Evolutionary conservation across 2,113 vertebrate species (phyloP).

Genomic region (Chloropsis cyanopogon): DNA sequence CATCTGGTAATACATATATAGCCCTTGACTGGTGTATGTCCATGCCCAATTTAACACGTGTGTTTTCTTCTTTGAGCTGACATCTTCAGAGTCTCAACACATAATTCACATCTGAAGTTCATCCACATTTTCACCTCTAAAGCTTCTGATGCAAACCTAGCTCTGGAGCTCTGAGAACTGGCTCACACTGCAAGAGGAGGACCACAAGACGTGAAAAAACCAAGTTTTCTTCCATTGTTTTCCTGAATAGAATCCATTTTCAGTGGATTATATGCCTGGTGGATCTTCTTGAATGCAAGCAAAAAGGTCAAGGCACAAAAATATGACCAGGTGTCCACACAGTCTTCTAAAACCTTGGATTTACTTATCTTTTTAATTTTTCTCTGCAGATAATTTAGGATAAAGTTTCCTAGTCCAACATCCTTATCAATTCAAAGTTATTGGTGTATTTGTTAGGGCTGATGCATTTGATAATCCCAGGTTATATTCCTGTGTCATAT

Average conservation of each 20-base stretch:
- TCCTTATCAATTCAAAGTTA: not conserved
- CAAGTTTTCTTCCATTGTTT: not conserved
- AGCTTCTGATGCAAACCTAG: not conserved
- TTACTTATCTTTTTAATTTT: not conserved
- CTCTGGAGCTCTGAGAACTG: not conserved
- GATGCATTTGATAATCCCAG: not conserved
- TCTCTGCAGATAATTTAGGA: not conserved
- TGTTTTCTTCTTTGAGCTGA: not conserved
- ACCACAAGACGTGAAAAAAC: not conserved
- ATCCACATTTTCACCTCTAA: not conserved
- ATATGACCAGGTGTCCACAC: not conserved
- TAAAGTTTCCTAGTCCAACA: not conserved
- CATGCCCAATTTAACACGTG: not conserved
- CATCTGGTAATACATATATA: not conserved
- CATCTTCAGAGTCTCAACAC: not conserved
- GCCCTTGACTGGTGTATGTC: not conserved
- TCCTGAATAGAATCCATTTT: not conserved
- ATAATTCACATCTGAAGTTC: not conserved
- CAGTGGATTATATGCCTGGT: not conserved
- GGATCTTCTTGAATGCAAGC: not conserved
- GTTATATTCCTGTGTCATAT: not conserved
- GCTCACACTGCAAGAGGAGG: not conserved
- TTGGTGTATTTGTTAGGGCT: not conserved
- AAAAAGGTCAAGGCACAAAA: not conserved
- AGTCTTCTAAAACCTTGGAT: not conserved